These are phyloP conservation scores for Polypterus senegalus DNA, from an alignment of 2,113 vertebrate genomes.

Conservation along the genomic window DNA sequence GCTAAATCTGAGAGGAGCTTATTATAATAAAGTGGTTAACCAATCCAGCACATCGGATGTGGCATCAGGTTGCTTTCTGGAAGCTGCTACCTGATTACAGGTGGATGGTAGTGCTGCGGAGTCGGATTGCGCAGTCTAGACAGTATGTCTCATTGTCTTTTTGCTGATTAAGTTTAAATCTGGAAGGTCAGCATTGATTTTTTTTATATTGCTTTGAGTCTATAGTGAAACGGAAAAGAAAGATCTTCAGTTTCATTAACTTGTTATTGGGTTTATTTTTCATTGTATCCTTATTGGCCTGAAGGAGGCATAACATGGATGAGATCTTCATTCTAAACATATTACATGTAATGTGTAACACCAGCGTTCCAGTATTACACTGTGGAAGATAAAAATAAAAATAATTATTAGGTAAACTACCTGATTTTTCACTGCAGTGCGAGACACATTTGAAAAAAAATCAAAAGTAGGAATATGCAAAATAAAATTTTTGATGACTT, in stretches of 20 bases:
- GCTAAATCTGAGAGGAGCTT: slow-evolving; percentile 3
- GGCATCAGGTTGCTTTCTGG: background rate
- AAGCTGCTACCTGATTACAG: slow-evolving; percentile 16
- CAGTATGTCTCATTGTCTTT: slow-evolving; percentile 16
- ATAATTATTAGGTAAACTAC: too few relatives aligned
- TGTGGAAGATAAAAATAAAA: too few relatives aligned
- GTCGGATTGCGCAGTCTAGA: slow-evolving; percentile 26
- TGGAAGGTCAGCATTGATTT: slow-evolving; percentile 16
- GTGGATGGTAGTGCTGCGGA: slow-evolving; percentile 6
- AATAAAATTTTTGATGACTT: too few relatives aligned
- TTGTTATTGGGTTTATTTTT: background rate
- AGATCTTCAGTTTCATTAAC: too few relatives aligned
- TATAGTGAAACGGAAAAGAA: too few relatives aligned
- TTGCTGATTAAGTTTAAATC: slow-evolving; percentile 16
- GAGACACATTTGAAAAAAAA: too few relatives aligned
- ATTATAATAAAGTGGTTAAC: slow-evolving; percentile 4
- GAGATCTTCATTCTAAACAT: too few relatives aligned
- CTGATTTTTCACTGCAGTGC: too few relatives aligned
- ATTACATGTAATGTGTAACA: too few relatives aligned
- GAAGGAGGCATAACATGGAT: too few relatives aligned
- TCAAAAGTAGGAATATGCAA: too few relatives aligned
- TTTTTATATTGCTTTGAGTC: background rate
- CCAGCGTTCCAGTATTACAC: too few relatives aligned
- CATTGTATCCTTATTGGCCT: background rate
- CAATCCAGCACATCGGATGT: background rate